phyloP scores from a whole-genome alignment of 2,113 vertebrate species.

The Jacana jacana region DNA sequence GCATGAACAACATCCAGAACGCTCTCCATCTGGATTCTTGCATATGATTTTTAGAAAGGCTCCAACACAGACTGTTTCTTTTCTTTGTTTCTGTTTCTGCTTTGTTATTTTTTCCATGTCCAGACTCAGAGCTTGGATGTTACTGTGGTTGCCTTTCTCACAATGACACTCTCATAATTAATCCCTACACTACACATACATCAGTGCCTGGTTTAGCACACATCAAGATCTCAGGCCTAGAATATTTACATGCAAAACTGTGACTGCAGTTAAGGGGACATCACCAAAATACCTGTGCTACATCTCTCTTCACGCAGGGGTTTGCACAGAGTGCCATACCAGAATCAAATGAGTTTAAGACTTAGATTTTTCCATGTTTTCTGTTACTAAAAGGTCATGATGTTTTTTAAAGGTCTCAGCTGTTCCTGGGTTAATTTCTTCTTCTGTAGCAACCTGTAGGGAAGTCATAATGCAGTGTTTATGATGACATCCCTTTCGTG shows the following conservation, averaged over 20 bases:
- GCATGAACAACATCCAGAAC: slow-evolving; percentile 28
- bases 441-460: slow-evolving; percentile 35
- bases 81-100: slow-evolving; percentile 49
- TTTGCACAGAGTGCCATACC: slow-evolving; percentile 23
- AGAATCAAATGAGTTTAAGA: slow-evolving; percentile 41
- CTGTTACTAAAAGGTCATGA: slow-evolving; percentile 52
- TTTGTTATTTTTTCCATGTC: slow-evolving; percentile 48
- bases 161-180: slow-evolving; percentile 6
- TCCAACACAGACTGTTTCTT: slow-evolving; percentile 34
- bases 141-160: slow-evolving; percentile 15
- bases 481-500: slow-evolving; percentile 42
- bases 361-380: slow-evolving; percentile 63
- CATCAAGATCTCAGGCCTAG: neutral
- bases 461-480: slow-evolving; percentile 38
- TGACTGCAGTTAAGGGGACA: neutral
- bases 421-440: slow-evolving; percentile 28
- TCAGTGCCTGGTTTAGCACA: neutral
- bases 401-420: slow-evolving; percentile 48
- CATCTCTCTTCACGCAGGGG: neutral
- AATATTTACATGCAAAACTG: neutral
- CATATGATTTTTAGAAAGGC: slow-evolving; percentile 60
- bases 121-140: slow-evolving; percentile 3
- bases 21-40: slow-evolving; percentile 39
- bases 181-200: neutral
- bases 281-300: neutral